phyloP scores from a whole-genome alignment of 2,797 vertebrate species.

The Chaetodon trifasciatus region DNA sequence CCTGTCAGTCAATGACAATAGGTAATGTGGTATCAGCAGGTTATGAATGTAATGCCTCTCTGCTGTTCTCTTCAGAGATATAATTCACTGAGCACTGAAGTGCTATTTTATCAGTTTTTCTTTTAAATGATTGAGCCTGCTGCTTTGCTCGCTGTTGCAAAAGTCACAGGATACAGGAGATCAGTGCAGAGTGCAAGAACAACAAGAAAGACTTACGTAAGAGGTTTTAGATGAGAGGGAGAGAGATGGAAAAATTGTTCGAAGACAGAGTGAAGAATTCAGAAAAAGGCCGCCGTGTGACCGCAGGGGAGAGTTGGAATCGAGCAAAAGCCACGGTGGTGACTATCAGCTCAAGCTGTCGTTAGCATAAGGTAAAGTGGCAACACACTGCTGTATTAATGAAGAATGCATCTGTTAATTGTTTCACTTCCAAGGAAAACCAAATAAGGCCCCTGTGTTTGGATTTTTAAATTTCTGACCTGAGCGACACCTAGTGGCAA shows the following conservation, averaged over 20 bases:
- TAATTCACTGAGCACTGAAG: conserved; percentile 66
- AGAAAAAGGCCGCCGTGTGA: conserved; percentile 25
- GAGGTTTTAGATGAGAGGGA: conserved; percentile 18
- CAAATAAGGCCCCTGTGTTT: neutral
- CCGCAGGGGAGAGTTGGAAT: conserved; percentile 35
- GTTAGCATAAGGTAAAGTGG: conserved; percentile 23
- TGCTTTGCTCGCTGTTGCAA: conserved; percentile 42
- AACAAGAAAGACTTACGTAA: conserved; percentile 41
- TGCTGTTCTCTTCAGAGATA: conserved; percentile 47
- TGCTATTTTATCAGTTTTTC: conserved; percentile 60
- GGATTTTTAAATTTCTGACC: neutral
- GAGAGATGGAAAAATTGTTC: neutral
- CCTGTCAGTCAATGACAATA: conserved; percentile 64
- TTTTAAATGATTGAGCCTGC: conserved; percentile 43
- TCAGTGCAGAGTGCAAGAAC: conserved; percentile 30
- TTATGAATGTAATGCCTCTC: conserved; percentile 54
- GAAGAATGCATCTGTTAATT: conserved; percentile 13
- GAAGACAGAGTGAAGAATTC: conserved; percentile 36
- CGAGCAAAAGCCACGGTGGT: conserved; percentile 28
- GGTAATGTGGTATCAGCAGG: conserved; percentile 61
- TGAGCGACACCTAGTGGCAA: neutral
- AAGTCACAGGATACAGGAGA: conserved; percentile 49
- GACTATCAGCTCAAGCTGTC: conserved; percentile 31
- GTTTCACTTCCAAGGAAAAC: conserved; percentile 19
- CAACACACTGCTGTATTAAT: conserved; percentile 21